phyloP scores from a whole-genome alignment of 2,797 vertebrate genomes.

The Chloroceryle inda region DNA sequence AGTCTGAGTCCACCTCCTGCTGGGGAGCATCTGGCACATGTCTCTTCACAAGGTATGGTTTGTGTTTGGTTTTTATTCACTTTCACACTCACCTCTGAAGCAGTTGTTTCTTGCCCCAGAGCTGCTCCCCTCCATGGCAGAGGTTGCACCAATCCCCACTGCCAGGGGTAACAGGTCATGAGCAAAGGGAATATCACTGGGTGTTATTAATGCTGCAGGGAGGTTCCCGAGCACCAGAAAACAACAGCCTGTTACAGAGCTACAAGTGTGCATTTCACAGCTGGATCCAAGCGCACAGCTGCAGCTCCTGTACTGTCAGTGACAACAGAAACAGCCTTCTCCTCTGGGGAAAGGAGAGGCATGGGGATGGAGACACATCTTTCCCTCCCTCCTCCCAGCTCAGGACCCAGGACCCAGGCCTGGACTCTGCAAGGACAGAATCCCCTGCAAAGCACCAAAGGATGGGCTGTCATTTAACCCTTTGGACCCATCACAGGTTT shows the following conservation, averaged over 20 bases:
- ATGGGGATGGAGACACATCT: fast-evolving
- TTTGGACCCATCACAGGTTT: background rate
- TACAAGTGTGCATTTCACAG: background rate
- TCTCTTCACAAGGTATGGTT: background rate
- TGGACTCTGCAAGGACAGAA: background rate
- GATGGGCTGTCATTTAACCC: background rate
- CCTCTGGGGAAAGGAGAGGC: background rate
- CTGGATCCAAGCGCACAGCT: background rate
- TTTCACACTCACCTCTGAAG: fast-evolving
- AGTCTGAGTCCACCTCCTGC: fast-evolving
- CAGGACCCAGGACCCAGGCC: no score
- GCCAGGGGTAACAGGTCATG: fast-evolving
- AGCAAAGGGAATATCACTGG: background rate
- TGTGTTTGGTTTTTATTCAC: background rate
- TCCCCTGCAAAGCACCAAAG: background rate
- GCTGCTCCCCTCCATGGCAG: fast-evolving
- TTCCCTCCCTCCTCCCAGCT: background rate
- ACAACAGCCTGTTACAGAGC: background rate
- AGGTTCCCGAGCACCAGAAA: background rate
- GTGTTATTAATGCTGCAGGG: background rate
- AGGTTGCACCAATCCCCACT: background rate
- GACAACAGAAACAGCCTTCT: background rate
- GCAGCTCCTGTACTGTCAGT: background rate
- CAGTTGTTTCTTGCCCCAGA: background rate
- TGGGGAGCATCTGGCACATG: fast-evolving